These are phyloP conservation scores for Pandemis corylana DNA, from an alignment of 2,888 invertebrate species.

Conservation along the genomic window DNA sequence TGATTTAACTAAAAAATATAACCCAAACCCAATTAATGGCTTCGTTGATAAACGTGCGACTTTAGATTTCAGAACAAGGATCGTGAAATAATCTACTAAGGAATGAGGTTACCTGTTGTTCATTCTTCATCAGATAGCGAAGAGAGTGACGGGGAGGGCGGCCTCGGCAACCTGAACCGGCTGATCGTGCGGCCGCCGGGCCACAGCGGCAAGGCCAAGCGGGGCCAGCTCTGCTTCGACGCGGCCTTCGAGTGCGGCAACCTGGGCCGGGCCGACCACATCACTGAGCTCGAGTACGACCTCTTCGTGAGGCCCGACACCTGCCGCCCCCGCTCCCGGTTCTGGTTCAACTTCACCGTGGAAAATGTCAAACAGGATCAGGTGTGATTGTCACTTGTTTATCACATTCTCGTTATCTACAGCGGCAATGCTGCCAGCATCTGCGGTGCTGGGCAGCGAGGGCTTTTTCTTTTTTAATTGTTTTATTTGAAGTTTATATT, in stretches of 20 bases:
- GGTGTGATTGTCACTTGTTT: constrained; percentile 68
- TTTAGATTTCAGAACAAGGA: neutral
- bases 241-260: constrained; percentile 99
- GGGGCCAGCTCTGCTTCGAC: constrained; percentile 98
- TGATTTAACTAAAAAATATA: too few species aligned
- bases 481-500: too few species aligned
- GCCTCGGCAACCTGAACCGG: constrained; percentile 95
- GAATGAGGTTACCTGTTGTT: neutral
- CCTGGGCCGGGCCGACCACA: constrained; percentile 96
- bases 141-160: constrained; percentile 97
- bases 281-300: constrained; percentile 98
- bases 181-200: constrained; percentile 95
- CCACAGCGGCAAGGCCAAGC: constrained; percentile 97
- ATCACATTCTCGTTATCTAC: neutral
- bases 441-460: too few species aligned
- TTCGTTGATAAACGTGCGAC: too few species aligned
- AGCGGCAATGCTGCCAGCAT: too few species aligned
- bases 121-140: constrained; percentile 88
- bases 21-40: too few species aligned
- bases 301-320: constrained; percentile 98
- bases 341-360: constrained; percentile 99
- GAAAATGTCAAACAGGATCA: constrained; percentile 97
- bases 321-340: constrained; percentile 95
- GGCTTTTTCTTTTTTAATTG: too few species aligned
- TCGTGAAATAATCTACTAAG: neutral